A percentile compares a stretch with the other conserved stretches of the same genome.
phyloP scores from a whole-genome alignment of 2,113 vertebrate species.

The Paralichthys olivaceus region DNA sequence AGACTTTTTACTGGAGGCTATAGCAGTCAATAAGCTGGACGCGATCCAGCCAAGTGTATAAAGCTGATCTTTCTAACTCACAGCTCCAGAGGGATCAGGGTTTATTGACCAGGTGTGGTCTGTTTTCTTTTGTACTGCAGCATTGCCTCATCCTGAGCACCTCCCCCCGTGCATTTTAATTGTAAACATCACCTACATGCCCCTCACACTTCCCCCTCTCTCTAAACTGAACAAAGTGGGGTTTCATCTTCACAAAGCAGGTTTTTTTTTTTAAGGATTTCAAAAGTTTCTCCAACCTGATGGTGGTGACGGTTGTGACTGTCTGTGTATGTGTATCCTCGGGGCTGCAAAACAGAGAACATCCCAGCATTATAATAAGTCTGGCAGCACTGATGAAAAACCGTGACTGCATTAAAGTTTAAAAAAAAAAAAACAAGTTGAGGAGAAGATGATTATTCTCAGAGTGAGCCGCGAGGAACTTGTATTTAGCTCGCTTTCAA shows the following conservation, averaged over 20 bases:
- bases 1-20: slow-evolving; percentile 47
- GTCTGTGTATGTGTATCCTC: slow-evolving; percentile 48
- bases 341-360: slow-evolving; percentile 49
- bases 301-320: slow-evolving; percentile 56
- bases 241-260: slow-evolving; percentile 9
- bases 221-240: background rate
- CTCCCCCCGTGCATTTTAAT: slow-evolving; percentile 15
- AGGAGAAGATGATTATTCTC: slow-evolving; percentile 42
- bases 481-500: slow-evolving; percentile 53
- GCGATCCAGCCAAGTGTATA: slow-evolving; percentile 37
- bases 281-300: slow-evolving; percentile 41
- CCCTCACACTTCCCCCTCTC: background rate
- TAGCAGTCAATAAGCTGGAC: slow-evolving; percentile 55
- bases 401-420: slow-evolving; percentile 7
- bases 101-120: slow-evolving; percentile 62
- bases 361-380: slow-evolving; percentile 36
- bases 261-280: background rate
- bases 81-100: slow-evolving; percentile 20
- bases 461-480: slow-evolving; percentile 17
- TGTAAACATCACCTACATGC: slow-evolving; percentile 25
- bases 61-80: slow-evolving; percentile 51
- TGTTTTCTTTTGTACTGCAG: slow-evolving; percentile 43
- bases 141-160: slow-evolving; percentile 21
- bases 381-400: slow-evolving; percentile 11
- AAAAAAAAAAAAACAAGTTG: slow-evolving; percentile 20